Conservation (phyloP, 2,888 invertebrate species). For the Encarsia formosa region DNA sequence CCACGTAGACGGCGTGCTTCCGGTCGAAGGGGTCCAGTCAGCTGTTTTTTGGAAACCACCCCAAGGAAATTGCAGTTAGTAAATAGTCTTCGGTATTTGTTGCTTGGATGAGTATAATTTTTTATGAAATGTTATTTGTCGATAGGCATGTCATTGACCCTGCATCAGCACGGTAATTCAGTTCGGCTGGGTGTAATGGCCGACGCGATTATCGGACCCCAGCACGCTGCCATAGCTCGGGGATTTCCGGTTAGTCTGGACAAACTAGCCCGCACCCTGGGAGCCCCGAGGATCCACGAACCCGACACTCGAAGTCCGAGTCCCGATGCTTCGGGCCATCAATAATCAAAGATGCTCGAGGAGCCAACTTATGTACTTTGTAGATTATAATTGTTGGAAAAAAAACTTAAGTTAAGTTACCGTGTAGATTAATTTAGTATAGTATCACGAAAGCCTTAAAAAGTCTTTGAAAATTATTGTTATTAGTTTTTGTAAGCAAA, state of each 20-base stretch:
- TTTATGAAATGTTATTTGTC: not conserved
- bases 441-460: no score
- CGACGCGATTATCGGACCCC: constrained; percentile 66
- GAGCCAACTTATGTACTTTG: no score
- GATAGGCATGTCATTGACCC: constrained; percentile 67
- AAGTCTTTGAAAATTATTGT: no score
- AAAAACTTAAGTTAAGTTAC: no score
- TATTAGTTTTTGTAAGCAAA: no score
- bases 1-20: constrained; percentile 56
- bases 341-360: no score
- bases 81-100: not conserved
- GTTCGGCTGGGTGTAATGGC: constrained; percentile 68
- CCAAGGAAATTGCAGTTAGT: constrained; percentile 72
- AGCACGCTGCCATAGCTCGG: constrained; percentile 53
- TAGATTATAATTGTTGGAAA: no score
- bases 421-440: no score
- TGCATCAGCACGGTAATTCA: constrained; percentile 65
- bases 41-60: constrained; percentile 72
- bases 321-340: not conserved
- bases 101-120: not conserved
- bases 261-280: constrained; percentile 40
- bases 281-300: constrained; percentile 34
- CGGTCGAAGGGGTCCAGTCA: constrained; percentile 63
- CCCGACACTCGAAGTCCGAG: constrained; percentile 35
- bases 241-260: constrained; percentile 41